Base-by-base conservation (phyloP, 2,888 invertebrate species). In the Tuberolachnus salignus region DNA sequence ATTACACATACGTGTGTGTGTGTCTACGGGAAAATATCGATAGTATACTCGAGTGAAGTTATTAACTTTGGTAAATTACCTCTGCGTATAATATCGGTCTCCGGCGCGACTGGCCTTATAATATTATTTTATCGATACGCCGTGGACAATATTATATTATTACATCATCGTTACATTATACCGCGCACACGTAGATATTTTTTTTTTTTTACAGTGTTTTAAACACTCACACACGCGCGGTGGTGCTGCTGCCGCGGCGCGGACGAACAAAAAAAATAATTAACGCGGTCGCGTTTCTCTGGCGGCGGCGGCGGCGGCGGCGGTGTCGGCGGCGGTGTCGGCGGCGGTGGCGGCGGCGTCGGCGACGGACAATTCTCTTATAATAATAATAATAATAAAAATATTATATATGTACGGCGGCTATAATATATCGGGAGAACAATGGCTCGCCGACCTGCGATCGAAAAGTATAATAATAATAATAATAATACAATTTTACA, bases 51-150 rank as follows among this genome's bases (percentile, higher is more conserved):
- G 21, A 70, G 53, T 19, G 19, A 70, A 73, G 73, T 63, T 73
- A 73, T 63, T 73, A 73, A 73, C 73, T 73, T 63, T 73, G 73
- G 73, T 73, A 73, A 73, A 73, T 73, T 73, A 73, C 61, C 55
- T 42, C 1, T 42, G 42, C n/a, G 16, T 51, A 44, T 44, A 44
- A 61, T 26, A 19, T 23, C 19, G 49, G 66, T 67, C 67, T 64
- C 59, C 44, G 9, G 44, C n/a, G n/a, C n/a, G n/a, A n/a, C n/a
- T n/a, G n/a, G n/a, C 19, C 53, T 23, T 44, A 26, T 0, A 26
- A 26, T 16, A 26, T n/a, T 26, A 44, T 64, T 46, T 21, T 11
- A 44, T 23, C 61, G 16, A 13, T 26, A 13, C 42, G 53, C n/a
- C 53, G 16, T 53, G 42, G 34, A 26, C 26, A 55, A 42, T 13